Base-by-base conservation (phyloP, 2,888 invertebrate genomes). In the Cephus spinipes region DNA sequence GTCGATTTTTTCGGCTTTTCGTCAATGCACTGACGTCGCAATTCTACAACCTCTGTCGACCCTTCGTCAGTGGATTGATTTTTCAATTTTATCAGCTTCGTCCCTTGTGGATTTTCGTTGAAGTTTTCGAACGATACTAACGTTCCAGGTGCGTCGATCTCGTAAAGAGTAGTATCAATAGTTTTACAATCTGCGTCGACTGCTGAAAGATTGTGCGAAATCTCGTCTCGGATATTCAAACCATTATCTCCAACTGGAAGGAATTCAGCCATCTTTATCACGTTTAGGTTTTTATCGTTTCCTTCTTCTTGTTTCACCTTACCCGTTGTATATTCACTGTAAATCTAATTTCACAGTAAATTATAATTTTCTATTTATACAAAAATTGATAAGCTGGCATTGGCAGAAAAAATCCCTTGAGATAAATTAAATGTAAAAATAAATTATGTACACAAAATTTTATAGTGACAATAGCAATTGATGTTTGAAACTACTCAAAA, bases 291-390 rank as follows among this genome's bases (percentile, higher is more conserved):
- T 55, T 77, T 68, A 4, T 73, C 3, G 4, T 73, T 77, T 73
- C 9, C 71, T 40, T 76, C 55, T 71, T 76, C 55, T 71, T 73
- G 31, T 73, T 77, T 33, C 23, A 74, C 32, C 69, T 77, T 11
- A 74, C 23, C 68, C 15, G 68, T 34, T 74, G 74, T 31, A 23
- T 77, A 4, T 77, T 23, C 33, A 35, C 77, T 40, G 77, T 55
- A 74, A 77, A 77, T 68, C 73, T 77, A 77, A 40, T 74, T 74
- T 77, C 31, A 69, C 30, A 74, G 73, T 69, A 35, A 35, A 73
- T n/a, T 15, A 68, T 34, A 31, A 77, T 55, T 77, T 35, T 68
- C 23, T 68, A 36, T 77, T 30, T 34, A 36, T 73, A 77, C 68
- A 55, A 68, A 77, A 77, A 73, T 55, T 33, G 74, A 74, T 32